Percentiles rank a stretch among this genome's conserved stretches.
These are phyloP conservation scores for Ia io DNA, from an alignment of 2,113 vertebrate species.

Conservation along the genomic window DNA sequence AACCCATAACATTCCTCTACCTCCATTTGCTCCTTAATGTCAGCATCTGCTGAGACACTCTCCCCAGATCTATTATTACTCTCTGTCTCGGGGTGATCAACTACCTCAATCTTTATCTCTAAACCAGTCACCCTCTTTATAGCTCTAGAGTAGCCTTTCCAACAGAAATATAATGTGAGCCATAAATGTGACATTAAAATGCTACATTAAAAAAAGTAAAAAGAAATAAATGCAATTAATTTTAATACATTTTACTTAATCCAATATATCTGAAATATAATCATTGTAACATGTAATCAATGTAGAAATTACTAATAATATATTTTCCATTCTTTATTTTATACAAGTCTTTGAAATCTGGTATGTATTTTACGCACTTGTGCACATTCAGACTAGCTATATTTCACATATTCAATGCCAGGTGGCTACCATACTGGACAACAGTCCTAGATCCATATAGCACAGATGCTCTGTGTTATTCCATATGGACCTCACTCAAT, in stretches of 20 bases:
- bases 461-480: neutral
- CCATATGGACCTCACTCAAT: neutral
- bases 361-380: neutral
- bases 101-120: neutral
- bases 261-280: neutral
- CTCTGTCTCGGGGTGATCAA: neutral
- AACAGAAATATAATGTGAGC: neutral
- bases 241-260: neutral
- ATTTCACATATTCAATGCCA: neutral
- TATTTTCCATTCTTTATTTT: slow-evolving; percentile 3
- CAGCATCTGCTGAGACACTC: no score
- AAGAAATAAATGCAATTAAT: neutral
- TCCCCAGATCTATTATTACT: neutral
- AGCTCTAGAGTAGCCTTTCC: neutral
- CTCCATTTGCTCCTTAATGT: neutral
- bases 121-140: neutral
- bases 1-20: neutral
- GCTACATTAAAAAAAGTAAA: neutral
- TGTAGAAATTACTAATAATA: neutral
- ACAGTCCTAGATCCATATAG: neutral
- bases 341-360: neutral
- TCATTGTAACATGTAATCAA: neutral
- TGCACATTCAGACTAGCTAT: neutral
- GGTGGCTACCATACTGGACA: neutral
- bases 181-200: neutral